Evolutionary conservation across 2,888 invertebrate species (phyloP), one percentile per base, ranked within the genome.

Genomic region (Gnatocerus cornutus): DNA sequence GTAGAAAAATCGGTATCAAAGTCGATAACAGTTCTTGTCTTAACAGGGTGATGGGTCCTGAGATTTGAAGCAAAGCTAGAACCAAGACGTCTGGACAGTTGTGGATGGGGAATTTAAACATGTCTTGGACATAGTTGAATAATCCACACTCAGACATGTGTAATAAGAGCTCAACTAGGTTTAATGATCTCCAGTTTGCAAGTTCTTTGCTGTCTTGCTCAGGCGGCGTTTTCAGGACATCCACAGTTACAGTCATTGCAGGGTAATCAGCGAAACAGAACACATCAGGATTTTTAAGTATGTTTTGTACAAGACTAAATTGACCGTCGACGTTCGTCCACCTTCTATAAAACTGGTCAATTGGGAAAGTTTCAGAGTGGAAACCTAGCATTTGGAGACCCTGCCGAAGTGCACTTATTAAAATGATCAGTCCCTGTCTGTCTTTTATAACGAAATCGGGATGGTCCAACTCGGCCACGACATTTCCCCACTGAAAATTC

Each of bases 321-420:
- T 95, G 98, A 46, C 97, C 96, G 82, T 98, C 97, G 14, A 94
- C 88, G 85, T 97, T 96, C 68, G 93, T 93, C 99, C 99, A 99
- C 72, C 92, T 91, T 46, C 95, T 90, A 84, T 96, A 98, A 73
- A 97, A 88, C 76, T 93, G 90, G 82, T 97, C 96, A 14, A 97
- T 91, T 0, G 98, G 98, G 79, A 96, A 95, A 55, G 91, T 91
- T 33, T 90, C 87, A 0, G 90, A 90, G 79, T 90, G 91, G 71
- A 91, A 91, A 33, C 87, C 87, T 72, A 92, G 91, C 72, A 90
- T 90, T 82, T 94, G 93, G 13, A 95, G 88, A 5, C 96, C 97
- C 69, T 93, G 85, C 71, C 93, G 89, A 62, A 99, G 86, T 55
- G 94, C 94, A 56, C 92, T 93, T 76, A 97, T 91, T 43, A 99